A percentile compares a stretch with the other conserved stretches of the same genome.
Evolutionary conservation across 2,113 vertebrate species (phyloP).

Genomic region (Leiothrix lutea): DNA sequence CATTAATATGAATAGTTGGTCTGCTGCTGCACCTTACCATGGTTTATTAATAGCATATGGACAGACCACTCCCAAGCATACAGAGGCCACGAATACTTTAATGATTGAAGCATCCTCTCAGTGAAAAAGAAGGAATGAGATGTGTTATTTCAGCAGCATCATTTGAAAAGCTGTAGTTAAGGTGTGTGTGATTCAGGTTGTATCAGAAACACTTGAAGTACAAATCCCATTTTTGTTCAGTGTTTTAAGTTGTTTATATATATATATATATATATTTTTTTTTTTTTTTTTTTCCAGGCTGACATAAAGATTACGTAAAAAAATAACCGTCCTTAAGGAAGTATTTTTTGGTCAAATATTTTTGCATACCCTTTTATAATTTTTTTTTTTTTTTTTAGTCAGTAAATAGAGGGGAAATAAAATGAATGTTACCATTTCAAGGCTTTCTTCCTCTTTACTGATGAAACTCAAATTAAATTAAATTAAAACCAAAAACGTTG

Average conservation of each 20-base stretch:
- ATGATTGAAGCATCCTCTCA: constrained; percentile 21
- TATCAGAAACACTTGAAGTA: background rate
- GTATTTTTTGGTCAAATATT: constrained; percentile 5
- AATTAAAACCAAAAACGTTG: background rate
- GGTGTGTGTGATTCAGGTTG: background rate
- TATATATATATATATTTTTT: no score
- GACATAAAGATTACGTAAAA: constrained; percentile 7
- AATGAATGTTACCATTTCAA: background rate
- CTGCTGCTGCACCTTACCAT: constrained; percentile 54
- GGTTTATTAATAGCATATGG: constrained; percentile 71
- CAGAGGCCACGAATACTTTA: constrained; percentile 58
- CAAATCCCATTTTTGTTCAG: background rate
- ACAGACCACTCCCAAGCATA: constrained; percentile 62
- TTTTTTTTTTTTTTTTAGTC: background rate
- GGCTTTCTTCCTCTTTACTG: background rate
- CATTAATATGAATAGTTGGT: constrained; percentile 63
- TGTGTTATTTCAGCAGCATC: background rate
- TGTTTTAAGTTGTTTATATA: background rate
- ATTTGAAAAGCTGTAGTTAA: background rate
- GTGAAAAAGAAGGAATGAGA: background rate
- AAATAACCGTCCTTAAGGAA: constrained; percentile 29
- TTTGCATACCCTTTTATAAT: background rate
- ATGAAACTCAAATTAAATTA: constrained; percentile 5
- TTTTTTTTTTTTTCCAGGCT: constrained; percentile 15
- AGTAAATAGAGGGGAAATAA: background rate